Conservation (phyloP, 2,888 invertebrate species). For the Xylocampa areola region DNA sequence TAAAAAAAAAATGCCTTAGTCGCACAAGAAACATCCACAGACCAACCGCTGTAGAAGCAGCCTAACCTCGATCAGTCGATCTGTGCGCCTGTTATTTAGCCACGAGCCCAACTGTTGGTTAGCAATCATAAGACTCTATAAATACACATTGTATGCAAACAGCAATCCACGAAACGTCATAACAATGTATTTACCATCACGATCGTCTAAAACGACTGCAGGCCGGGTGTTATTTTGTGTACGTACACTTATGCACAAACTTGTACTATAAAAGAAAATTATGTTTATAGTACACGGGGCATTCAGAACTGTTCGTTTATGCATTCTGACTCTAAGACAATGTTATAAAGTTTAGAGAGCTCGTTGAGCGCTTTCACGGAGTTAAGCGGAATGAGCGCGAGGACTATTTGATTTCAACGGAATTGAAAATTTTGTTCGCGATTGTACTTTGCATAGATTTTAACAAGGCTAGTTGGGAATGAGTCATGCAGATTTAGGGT, state of each 20-base stretch:
- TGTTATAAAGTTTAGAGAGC: conserved; percentile 72
- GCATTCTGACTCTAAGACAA: conserved; percentile 75
- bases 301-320: conserved; percentile 72
- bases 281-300: conserved; percentile 62
- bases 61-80: too few species aligned
- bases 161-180: conserved; percentile 25
- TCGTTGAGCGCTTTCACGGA: conserved; percentile 68
- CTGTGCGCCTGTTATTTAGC: too few species aligned
- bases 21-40: too few species aligned
- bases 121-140: not conserved
- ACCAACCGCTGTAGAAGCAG: too few species aligned
- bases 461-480: conserved; percentile 16
- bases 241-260: conserved; percentile 48
- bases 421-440: conserved; percentile 70
- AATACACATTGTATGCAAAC: conserved; percentile 24
- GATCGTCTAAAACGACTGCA: conserved; percentile 47
- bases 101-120: too few species aligned
- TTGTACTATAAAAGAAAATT: conserved; percentile 64
- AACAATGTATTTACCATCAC: conserved; percentile 47
- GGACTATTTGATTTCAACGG: conserved; percentile 74
- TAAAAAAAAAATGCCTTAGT: too few species aligned
- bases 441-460: conserved; percentile 26
- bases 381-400: conserved; percentile 70
- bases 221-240: conserved; percentile 33
- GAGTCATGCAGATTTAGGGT: not conserved